Conservation (phyloP, 1,140 invertebrate species). For the Euwallacea similis region DNA sequence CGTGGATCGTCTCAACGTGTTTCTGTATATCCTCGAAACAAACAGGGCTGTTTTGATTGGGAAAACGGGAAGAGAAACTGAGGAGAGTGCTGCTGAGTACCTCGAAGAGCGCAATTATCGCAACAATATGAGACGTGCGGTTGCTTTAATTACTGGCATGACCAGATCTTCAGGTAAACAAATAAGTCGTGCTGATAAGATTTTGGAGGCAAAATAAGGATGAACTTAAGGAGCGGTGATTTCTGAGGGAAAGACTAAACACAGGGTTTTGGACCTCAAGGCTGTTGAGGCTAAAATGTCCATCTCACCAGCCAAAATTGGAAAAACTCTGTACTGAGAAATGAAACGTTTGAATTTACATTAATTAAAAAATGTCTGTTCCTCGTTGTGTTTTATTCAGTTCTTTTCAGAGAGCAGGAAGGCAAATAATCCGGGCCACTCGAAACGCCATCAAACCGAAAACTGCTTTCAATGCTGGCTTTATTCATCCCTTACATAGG, state of each 20-base stretch:
- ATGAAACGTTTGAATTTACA: slow-evolving; percentile 57
- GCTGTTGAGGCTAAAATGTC: slow-evolving; percentile 91
- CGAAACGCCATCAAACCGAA: background rate
- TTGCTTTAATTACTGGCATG: slow-evolving; percentile 96
- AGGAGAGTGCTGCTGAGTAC: slow-evolving; percentile 95
- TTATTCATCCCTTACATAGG: slow-evolving; percentile 13
- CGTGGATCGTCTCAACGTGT: slow-evolving; percentile 97
- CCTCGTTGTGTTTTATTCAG: background rate
- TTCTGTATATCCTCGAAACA: slow-evolving; percentile 90
- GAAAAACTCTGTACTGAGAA: slow-evolving; percentile 79
- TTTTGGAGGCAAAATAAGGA: background rate
- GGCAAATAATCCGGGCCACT: background rate
- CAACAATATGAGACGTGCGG: slow-evolving; percentile 89
- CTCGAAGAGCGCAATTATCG: slow-evolving; percentile 90
- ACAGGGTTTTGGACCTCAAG: slow-evolving; percentile 95
- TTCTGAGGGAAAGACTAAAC: slow-evolving; percentile 92
- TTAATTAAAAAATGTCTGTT: slow-evolving; percentile 4
- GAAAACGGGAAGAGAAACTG: slow-evolving; percentile 96
- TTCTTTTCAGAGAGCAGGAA: background rate
- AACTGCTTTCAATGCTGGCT: background rate
- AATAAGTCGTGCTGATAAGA: slow-evolving; percentile 94
- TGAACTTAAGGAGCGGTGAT: slow-evolving; percentile 76
- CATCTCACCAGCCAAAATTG: slow-evolving; percentile 94
- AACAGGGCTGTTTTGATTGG: slow-evolving; percentile 93
- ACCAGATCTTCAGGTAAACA: slow-evolving; percentile 95